Evolutionary conservation across 2,797 vertebrate species (phyloP), one percentile per base, ranked within the genome.

Genomic region (Thunnus albacares): DNA sequence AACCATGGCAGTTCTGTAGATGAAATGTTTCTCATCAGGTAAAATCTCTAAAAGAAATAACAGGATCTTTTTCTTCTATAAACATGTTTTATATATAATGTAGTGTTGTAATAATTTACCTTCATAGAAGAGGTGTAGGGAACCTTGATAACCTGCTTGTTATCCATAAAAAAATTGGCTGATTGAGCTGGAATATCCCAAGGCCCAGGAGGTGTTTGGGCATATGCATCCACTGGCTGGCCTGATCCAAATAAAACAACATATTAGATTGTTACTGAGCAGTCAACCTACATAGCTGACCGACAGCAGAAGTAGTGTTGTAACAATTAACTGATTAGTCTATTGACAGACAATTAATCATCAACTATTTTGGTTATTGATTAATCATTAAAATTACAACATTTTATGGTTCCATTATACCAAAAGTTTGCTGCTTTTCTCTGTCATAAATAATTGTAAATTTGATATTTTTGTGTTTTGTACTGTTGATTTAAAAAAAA

Each of bases 111-210:
- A 71, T 18, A 1, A 30, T 61, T 80, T 90, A 95, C 95, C 94
- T 96, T 96, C 57, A 95, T 6, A 24, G 95, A 96, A 38, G 96
- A 95, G 3, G 96, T 96, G 80, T 94, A 91, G 4, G 96, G 95
- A 77, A 96, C 95, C 83, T 78, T 95, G 41, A 96, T 86, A 18
- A 57, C 30, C 72, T 96, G 88, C 66, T 87, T 88, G 18, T 22
- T 47, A 2, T 95, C 87, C 45, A 89, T 4, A 73, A 96, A 96
- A 59, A 94, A 93, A 61, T 0, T 79, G 0, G 95, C 92, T 1
- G 73, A 1, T 80, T 92, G 82, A 20, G 91, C 90, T 59, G 88
- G 53, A 78, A 96, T 68, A 11, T 93, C 89, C 96, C 96, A 96
- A 0, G 95, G 95, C 6, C 93, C 94, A 52, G 94, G 95, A 52